These are phyloP conservation scores for Eurytemora carolleeae DNA, from an alignment of 1,140 invertebrate genomes.

Conservation along the genomic window DNA sequence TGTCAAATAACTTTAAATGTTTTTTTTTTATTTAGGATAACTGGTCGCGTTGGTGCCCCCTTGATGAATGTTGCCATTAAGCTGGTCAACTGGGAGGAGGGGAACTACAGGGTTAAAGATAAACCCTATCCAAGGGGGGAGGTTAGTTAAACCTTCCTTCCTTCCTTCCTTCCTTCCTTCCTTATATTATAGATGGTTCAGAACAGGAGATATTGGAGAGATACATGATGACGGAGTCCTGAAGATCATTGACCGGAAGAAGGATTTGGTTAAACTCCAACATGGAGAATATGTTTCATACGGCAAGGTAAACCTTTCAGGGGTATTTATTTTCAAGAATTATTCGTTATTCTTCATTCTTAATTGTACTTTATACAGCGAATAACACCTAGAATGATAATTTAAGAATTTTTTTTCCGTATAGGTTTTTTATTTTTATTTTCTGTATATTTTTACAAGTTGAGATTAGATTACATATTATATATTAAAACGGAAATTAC, in stretches of 20 bases:
- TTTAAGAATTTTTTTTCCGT: too few species aligned
- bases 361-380: too few species aligned
- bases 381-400: too few species aligned
- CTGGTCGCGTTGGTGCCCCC: constrained; percentile 19
- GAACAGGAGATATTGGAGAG: constrained; percentile 40
- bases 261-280: constrained; percentile 92
- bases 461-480: too few species aligned
- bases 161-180: constrained; percentile 27
- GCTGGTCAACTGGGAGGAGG: constrained; percentile 25
- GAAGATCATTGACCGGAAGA: constrained; percentile 94
- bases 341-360: too few species aligned
- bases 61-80: constrained; percentile 20
- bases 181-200: constrained; percentile 32
- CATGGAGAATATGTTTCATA: constrained; percentile 89
- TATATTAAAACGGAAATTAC: too few species aligned
- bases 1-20: too few species aligned
- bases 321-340: too few species aligned
- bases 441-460: too few species aligned
- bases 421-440: too few species aligned
- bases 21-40: neutral
- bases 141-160: constrained; percentile 15
- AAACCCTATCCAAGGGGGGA: constrained; percentile 20
- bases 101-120: constrained; percentile 21
- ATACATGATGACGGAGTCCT: constrained; percentile 34
- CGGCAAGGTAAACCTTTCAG: constrained; percentile 76